Evolutionary conservation across 2,797 vertebrate species (phyloP), one percentile per base, ranked within the genome.

Genomic region (Poeciliopsis gracilis): DNA sequence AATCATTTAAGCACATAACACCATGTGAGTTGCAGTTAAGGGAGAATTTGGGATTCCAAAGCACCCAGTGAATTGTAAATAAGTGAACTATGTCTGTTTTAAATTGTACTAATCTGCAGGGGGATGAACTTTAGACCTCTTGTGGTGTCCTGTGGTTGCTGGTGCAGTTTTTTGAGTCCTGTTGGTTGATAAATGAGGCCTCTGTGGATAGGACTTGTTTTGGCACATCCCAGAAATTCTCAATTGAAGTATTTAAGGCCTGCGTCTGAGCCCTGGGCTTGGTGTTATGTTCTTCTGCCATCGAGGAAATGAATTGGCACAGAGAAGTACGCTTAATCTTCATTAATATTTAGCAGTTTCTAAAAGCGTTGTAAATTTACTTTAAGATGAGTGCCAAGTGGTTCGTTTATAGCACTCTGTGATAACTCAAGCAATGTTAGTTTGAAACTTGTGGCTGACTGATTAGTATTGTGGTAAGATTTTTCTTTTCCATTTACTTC

Each of bases 201-300:
- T 28, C 30, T 6, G 1, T 25, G 36, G 63, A 41, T 28, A 28
- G 67, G 25, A 13, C 67, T 46, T 70, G 30, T 49, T 70, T 79
- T 36, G 72, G 63, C n/a, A 28, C 33, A 28, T 78, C 30, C 57
- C 55, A 51, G 25, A 63, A 73, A 78, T 51, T 3, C 45, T 66
- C 5, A 47, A 30, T 45, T 79, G 59, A 36, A 12, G 20, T 47
- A 41, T 70, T 75, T 80, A 43, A 45, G 18, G 9, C 15, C 49
- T 36, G 41, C 6, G 7, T 69, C 25, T n/a, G 49, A 30, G 20
- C 28, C 72, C 30, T 55, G 36, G 38, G 38, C 47, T 46, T 43
- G 13, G 25, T 74, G 2, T 66, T 51, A 33, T 23, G 11, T 7
- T 67, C 5, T 20, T 43, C 30, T 75, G 59, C 72, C 41, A 43